Conservation (phyloP, 1,140 invertebrate species). For the Whitmania pigra region DNA sequence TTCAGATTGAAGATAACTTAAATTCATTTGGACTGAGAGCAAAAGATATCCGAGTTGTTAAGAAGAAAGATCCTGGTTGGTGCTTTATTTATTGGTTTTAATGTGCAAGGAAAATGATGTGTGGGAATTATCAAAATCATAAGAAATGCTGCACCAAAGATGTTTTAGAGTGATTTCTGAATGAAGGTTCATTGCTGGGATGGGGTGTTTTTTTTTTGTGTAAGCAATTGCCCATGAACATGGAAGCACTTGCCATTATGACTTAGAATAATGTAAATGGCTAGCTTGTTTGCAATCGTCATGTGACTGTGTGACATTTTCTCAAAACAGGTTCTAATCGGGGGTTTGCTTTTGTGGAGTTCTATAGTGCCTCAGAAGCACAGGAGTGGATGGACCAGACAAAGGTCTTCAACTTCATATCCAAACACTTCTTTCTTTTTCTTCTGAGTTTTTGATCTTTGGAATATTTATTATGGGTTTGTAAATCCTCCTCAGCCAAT, state of each 20-base stretch:
- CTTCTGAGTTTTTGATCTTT: too few species aligned
- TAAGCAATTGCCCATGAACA: neutral
- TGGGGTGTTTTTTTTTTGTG: neutral
- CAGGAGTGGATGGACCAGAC: slow-evolving; percentile 81
- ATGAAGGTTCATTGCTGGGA: neutral
- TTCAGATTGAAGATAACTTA: slow-evolving; percentile 6
- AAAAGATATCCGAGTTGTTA: slow-evolving; percentile 5
- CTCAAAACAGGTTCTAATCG: slow-evolving; percentile 37
- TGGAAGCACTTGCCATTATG: neutral
- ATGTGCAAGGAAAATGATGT: too few species aligned
- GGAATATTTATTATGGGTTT: too few species aligned
- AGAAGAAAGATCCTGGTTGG: slow-evolving; percentile 9
- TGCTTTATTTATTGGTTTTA: too few species aligned
- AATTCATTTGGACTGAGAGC: neutral
- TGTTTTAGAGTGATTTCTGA: too few species aligned
- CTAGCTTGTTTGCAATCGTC: neutral
- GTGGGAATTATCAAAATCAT: too few species aligned
- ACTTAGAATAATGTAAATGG: neutral
- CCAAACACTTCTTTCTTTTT: too few species aligned
- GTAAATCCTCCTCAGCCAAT: too few species aligned
- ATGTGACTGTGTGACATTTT: slow-evolving; percentile 5
- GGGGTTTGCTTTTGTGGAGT: slow-evolving; percentile 80
- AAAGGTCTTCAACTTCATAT: slow-evolving; percentile 53
- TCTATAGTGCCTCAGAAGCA: slow-evolving; percentile 73
- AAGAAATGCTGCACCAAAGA: too few species aligned